Conservation (phyloP, 2,888 invertebrate species). For the Eupithecia abbreviata region DNA sequence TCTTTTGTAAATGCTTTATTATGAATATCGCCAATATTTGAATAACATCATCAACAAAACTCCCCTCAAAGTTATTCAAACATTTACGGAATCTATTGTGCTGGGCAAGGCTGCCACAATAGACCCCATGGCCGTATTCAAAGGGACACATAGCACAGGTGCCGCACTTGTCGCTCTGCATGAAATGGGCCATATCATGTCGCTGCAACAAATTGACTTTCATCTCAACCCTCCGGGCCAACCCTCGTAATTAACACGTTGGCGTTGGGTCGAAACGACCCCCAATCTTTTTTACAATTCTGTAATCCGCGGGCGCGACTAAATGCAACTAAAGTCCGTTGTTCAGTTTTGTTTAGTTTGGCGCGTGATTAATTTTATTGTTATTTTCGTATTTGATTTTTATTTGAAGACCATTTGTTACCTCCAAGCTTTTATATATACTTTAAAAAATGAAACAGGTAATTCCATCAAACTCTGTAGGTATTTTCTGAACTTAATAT, state of each 20-base stretch:
- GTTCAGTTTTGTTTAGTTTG: constrained; percentile 66
- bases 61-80: constrained; percentile 34
- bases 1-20: constrained; percentile 14
- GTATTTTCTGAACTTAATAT: not conserved
- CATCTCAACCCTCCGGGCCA: constrained; percentile 78
- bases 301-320: constrained; percentile 81
- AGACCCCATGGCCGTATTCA: constrained; percentile 54
- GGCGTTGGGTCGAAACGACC: constrained; percentile 76
- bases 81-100: constrained; percentile 41
- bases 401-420: constrained; percentile 24
- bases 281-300: constrained; percentile 81
- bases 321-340: constrained; percentile 68
- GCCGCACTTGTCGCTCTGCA: constrained; percentile 80
- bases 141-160: constrained; percentile 79
- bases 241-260: constrained; percentile 84
- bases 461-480: not conserved
- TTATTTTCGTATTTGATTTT: constrained; percentile 51
- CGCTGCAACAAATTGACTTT: constrained; percentile 87
- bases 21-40: constrained; percentile 21
- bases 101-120: constrained; percentile 53
- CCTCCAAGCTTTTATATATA: not conserved
- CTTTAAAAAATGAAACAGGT: not conserved
- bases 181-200: constrained; percentile 87
- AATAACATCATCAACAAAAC: constrained; percentile 36
- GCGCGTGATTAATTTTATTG: constrained; percentile 52